These are phyloP conservation scores for Enchytraeus crypticus DNA, from an alignment of 2,888 invertebrate species.

Conservation along the genomic window DNA sequence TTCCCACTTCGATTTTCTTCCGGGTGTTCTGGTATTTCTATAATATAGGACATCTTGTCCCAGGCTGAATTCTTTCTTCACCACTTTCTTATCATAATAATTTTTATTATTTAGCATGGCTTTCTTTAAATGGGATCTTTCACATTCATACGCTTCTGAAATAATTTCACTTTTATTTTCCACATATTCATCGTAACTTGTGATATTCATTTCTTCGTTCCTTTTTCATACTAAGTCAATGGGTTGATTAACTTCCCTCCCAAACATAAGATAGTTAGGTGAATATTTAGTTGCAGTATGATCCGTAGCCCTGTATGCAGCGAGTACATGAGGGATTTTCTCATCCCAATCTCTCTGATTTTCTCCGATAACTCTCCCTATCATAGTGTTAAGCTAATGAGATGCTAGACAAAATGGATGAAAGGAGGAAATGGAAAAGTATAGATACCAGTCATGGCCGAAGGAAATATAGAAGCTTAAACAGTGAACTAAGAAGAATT, in stretches of 20 bases:
- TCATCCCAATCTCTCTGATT: constrained; percentile 8
- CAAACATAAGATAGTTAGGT: constrained; percentile 5
- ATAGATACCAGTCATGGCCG: no score
- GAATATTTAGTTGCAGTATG: neutral
- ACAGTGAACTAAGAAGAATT: no score
- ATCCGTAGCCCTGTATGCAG: neutral
- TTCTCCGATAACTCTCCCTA: neutral
- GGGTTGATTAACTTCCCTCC: neutral
- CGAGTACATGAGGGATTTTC: neutral
- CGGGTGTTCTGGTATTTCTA: no score
- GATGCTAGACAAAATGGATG: no score
- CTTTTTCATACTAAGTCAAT: neutral
- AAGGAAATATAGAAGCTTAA: no score
- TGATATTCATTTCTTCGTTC: neutral
- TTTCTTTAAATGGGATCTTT: neutral
- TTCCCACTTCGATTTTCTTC: no score
- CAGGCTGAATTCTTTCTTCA: no score
- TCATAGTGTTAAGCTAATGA: no score
- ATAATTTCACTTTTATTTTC: neutral
- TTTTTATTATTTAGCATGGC: neutral
- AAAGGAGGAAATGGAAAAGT: no score
- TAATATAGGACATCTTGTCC: no score
- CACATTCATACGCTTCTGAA: neutral
- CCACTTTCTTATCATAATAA: neutral
- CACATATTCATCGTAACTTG: neutral